These are phyloP conservation scores for Paedocypris micromegethes DNA, from an alignment of 2,797 vertebrate genomes.

Conservation along the genomic window DNA sequence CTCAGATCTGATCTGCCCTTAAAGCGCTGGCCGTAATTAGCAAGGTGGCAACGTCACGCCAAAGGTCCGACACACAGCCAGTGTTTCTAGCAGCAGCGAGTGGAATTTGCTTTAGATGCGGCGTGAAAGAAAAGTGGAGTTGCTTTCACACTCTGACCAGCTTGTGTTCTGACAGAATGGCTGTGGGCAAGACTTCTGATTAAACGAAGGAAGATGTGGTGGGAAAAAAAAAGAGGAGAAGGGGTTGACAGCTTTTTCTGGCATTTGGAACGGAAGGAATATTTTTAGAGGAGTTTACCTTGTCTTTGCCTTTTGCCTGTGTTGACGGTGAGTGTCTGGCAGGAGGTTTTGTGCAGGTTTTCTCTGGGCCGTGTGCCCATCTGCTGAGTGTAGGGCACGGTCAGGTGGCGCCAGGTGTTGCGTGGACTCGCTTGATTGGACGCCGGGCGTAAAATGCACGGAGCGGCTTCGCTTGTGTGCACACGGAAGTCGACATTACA, in stretches of 20 bases:
- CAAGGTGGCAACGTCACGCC: constrained; percentile 40
- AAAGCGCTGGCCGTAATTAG: constrained; percentile 33
- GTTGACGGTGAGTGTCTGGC: constrained; percentile 36
- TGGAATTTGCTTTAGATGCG: constrained; percentile 19
- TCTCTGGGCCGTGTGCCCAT: constrained; percentile 43
- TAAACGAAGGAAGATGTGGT: background rate
- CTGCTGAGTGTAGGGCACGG: constrained; percentile 32
- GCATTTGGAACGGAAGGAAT: background rate
- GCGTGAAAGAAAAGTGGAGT: constrained; percentile 32
- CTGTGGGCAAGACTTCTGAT: constrained; percentile 11
- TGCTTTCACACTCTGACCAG: constrained; percentile 22
- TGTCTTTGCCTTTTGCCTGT: constrained; percentile 7
- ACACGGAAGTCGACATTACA: no score
- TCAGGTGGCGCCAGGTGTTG: constrained; percentile 49
- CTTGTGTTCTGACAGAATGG: constrained; percentile 26
- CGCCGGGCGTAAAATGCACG: constrained; percentile 18
- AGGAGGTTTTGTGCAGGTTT: constrained; percentile 42
- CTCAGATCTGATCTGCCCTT: constrained; percentile 34
- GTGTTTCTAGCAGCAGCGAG: constrained; percentile 1
- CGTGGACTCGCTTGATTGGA: constrained; percentile 41
- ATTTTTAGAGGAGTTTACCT: constrained; percentile 10
- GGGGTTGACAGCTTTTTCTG: background rate
- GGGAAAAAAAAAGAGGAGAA: constrained; percentile 1
- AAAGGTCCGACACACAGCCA: constrained; percentile 9
- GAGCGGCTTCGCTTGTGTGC: background rate